These are phyloP conservation scores for Cololabis saira DNA, from an alignment of 2,113 vertebrate genomes.

Conservation along the genomic window DNA sequence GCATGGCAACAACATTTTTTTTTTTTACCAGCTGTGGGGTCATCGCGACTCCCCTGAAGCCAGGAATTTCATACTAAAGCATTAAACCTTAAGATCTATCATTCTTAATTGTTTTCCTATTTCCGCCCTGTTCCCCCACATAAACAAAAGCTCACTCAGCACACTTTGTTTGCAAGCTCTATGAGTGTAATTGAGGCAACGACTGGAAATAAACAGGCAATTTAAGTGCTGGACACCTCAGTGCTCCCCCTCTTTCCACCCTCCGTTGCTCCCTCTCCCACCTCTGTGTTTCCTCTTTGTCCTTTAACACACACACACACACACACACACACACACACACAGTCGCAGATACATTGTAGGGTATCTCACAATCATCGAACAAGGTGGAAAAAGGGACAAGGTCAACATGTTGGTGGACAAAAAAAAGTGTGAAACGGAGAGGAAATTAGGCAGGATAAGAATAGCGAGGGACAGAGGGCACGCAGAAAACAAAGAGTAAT, in stretches of 20 bases:
- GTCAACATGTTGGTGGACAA: slow-evolving; percentile 58
- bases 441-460: slow-evolving; percentile 69
- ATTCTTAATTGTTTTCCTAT: slow-evolving; percentile 61
- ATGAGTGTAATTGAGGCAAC: slow-evolving; percentile 81
- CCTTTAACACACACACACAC: slow-evolving; percentile 47
- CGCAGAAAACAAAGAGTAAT: slow-evolving; percentile 60
- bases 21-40: slow-evolving; percentile 19
- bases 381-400: slow-evolving; percentile 76
- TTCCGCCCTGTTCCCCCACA: slow-evolving; percentile 22
- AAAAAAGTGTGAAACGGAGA: slow-evolving; percentile 47
- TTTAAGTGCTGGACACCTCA: slow-evolving; percentile 86
- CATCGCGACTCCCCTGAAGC: slow-evolving; percentile 22
- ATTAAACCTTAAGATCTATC: slow-evolving; percentile 56
- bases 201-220: slow-evolving; percentile 87
- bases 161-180: slow-evolving; percentile 48
- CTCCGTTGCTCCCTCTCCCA: slow-evolving; percentile 21
- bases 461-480: slow-evolving; percentile 62
- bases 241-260: slow-evolving; percentile 61
- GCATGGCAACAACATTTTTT: slow-evolving; percentile 28
- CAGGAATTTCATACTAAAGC: slow-evolving; percentile 50
- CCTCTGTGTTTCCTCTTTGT: slow-evolving; percentile 49
- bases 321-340: slow-evolving; percentile 49
- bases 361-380: slow-evolving; percentile 49
- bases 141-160: slow-evolving; percentile 44
- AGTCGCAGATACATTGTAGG: slow-evolving; percentile 37